Evolutionary conservation across 2,113 vertebrate species (phyloP), one percentile per base, ranked within the genome.

Genomic region (Murina feae): DNA sequence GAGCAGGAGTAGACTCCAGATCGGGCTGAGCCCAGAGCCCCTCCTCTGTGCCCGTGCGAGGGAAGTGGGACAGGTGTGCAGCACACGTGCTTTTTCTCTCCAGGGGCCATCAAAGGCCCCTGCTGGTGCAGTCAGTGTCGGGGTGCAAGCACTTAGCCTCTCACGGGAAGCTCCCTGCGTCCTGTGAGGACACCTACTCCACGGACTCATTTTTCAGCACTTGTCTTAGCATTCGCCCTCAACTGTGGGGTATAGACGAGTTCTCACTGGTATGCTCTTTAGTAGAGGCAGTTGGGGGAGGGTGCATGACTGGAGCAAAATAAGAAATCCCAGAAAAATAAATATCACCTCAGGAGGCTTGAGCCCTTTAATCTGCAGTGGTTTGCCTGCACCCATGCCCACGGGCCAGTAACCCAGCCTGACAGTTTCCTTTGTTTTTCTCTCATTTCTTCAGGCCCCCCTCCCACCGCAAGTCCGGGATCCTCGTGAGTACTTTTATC

Each of bases 391-490:
- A 42, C 32, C 21, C 30, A 5, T 0, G 10, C 35, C 80, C 28
- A 6, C 49, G 20, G 25, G 87, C 44, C 47, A 37, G 1, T 85
- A 23, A 81, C 80, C 39, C 51, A 60, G 63, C 20, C 94, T 95
- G 65, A 98, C 95, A 97, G 76, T 96, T 82, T 60, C 75, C n/a
- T 23, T 90, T 96, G 88, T 98, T 97, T 98, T 96, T 94, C 96
- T 97, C 95, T 97, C 75, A 89, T 98, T 98, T 96, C 95, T 99
- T 90, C 98, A 99, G 99, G 99, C 96, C 99, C 99, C 47, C 98
- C 99, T 75, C 99, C 99, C 91, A 99, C 99, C 6, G 99, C 98
- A 72, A 99, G 99, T 96, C 98, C 99, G 53, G 99, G 99, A 98
- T 98, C 99, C 93, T 99, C 98, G 99, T 99, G 99, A 99, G 99